These are phyloP conservation scores for Cydia strobilella DNA, from an alignment of 1,140 invertebrate species.

Conservation along the genomic window DNA sequence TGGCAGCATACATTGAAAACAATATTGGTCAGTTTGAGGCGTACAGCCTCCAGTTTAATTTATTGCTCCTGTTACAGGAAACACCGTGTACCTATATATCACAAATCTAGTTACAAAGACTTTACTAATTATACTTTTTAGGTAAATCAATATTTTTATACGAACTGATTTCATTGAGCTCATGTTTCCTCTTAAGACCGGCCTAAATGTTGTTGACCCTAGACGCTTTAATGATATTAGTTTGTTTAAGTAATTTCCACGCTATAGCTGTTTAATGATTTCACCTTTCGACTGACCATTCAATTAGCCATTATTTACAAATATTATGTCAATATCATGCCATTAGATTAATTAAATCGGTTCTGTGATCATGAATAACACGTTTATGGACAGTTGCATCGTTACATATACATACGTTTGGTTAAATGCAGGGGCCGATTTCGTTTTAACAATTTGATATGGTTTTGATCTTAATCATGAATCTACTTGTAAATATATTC, in stretches of 20 bases:
- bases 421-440: background rate
- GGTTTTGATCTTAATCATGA: too few relatives aligned
- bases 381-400: background rate
- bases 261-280: background rate
- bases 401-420: background rate
- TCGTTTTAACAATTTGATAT: background rate
- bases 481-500: too few relatives aligned
- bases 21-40: too few relatives aligned
- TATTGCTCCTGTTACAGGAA: too few relatives aligned
- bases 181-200: background rate
- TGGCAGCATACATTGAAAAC: too few relatives aligned
- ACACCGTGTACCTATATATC: too few relatives aligned
- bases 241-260: background rate
- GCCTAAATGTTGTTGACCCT: background rate
- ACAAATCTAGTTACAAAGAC: too few relatives aligned
- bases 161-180: background rate
- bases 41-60: too few relatives aligned
- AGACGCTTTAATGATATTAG: background rate
- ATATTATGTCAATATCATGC: background rate
- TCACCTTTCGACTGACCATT: background rate
- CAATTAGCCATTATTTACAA: background rate
- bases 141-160: background rate
- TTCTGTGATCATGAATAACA: slow-evolving; percentile 7
- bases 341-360: slow-evolving; percentile 8
- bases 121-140: too few relatives aligned